A percentile compares a stretch with the other conserved stretches of the same genome.
Conservation (phyloP, 2,888 invertebrate species). For the Microctonus brassicae region DNA sequence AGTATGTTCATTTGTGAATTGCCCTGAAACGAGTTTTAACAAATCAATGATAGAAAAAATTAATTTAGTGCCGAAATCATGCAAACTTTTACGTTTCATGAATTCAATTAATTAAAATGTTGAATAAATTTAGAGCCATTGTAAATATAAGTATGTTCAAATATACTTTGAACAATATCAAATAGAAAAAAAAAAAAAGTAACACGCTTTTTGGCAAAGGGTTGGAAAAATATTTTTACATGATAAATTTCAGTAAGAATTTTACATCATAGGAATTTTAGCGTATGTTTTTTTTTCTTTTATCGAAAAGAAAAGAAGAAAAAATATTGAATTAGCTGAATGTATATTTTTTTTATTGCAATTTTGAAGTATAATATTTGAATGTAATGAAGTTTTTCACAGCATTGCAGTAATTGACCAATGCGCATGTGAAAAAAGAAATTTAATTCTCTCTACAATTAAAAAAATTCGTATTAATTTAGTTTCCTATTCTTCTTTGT, state of each 20-base stretch:
- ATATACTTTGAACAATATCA: neutral
- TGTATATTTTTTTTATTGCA: no score
- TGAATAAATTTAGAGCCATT: neutral
- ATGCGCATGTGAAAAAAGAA: conserved; percentile 6
- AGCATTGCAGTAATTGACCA: neutral
- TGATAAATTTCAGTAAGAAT: neutral
- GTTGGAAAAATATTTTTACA: no score
- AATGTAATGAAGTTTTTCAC: no score
- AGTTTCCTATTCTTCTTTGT: neutral
- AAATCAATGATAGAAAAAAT: neutral
- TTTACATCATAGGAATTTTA: neutral
- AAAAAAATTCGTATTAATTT: neutral
- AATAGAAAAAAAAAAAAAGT: no score
- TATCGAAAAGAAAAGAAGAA: no score
- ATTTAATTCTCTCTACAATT: neutral
- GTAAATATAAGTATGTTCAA: neutral
- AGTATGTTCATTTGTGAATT: no score
- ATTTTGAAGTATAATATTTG: no score
- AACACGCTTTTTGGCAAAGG: no score
- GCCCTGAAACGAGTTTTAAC: neutral
- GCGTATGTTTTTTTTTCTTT: no score
- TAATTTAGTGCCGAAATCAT: neutral
- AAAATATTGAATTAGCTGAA: no score
- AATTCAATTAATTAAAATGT: neutral
- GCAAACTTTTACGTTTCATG: neutral